phyloP scores from a whole-genome alignment of 2,113 vertebrate genomes.

The Galeopterus variegatus region DNA sequence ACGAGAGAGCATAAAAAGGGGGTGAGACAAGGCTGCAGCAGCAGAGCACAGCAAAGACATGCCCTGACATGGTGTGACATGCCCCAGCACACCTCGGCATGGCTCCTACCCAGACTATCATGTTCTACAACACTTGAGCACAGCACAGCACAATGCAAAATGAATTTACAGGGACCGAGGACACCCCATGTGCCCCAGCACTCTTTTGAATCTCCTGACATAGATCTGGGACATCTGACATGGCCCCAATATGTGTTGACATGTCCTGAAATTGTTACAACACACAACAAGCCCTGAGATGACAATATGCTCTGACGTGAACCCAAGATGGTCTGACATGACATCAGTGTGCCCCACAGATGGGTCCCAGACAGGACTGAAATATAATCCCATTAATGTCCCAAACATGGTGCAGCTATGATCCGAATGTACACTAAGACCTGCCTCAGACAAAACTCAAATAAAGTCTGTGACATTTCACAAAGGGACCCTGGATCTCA shows the following conservation, averaged over 20 bases:
- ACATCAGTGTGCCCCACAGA: neutral
- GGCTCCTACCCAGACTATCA: neutral
- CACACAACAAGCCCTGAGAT: neutral
- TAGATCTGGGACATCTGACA: neutral
- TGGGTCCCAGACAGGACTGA: neutral
- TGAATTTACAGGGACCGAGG: neutral
- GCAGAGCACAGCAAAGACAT: neutral
- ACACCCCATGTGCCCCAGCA: neutral
- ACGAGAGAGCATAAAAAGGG: neutral
- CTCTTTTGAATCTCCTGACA: neutral
- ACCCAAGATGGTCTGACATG: neutral
- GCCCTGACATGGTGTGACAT: fast-evolving
- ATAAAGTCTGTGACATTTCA: neutral
- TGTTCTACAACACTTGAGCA: neutral
- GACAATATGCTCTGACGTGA: neutral
- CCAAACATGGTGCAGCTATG: neutral
- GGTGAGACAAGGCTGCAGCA: neutral
- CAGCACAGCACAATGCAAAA: neutral
- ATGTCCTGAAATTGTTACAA: neutral
- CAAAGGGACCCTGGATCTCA: neutral
- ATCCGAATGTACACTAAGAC: neutral
- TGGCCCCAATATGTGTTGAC: no score
- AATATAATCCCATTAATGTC: neutral
- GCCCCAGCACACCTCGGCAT: fast-evolving
- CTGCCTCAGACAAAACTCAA: neutral